Base-by-base conservation (phyloP, 2,797 vertebrate species). In the Sebastes melanostomus region DNA sequence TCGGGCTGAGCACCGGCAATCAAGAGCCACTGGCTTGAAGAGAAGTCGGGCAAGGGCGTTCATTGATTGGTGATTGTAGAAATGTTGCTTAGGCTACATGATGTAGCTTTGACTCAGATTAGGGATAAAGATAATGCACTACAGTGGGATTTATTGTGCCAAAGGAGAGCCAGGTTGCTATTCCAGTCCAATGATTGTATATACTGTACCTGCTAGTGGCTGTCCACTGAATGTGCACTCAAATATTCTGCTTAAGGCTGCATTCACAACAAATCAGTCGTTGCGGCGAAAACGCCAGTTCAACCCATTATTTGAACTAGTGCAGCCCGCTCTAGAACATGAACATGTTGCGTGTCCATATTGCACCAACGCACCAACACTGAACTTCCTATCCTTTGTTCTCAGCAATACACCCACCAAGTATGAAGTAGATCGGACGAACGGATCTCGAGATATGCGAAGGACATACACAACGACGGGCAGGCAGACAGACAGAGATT, bases 51-150 rank as follows among this genome's bases (percentile, higher is more conserved):
- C 85, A 77, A 83, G 85, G 81, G 80, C 76, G 38, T 75, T 77
- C 81, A 85, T 80, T 91, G 91, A 92, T 91, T 87, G 83, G 86
- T 42, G 63, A 81, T 88, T 90, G 81, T 78, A 80, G 74, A 66
- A 83, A 80, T 86, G 82, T 83, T 82, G 75, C 75, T 77, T 77
- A 72, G 77, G 81, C 65, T 68, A 63, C 66, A 60, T 62, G 61
- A 88, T 67, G 83, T 8, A 84, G 75, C 79, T 86, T 82, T 66
- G 62, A 65, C 75, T 89, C 24, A 85, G 85, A 89, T 74, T 61
- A 85, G 65, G 34, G 83, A 86, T 87, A 50, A 83, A 78, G 80
- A 81, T 62, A 78, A 81, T 76, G 78, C 13, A 66, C 59, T 42
- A 36, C 7, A 42, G 27, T 58, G 5, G 25, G 77, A 80, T 80